Evolutionary conservation across 2,113 vertebrate species (phyloP), one percentile per base, ranked within the genome.

Genomic region (Notarius lentiginosus): DNA sequence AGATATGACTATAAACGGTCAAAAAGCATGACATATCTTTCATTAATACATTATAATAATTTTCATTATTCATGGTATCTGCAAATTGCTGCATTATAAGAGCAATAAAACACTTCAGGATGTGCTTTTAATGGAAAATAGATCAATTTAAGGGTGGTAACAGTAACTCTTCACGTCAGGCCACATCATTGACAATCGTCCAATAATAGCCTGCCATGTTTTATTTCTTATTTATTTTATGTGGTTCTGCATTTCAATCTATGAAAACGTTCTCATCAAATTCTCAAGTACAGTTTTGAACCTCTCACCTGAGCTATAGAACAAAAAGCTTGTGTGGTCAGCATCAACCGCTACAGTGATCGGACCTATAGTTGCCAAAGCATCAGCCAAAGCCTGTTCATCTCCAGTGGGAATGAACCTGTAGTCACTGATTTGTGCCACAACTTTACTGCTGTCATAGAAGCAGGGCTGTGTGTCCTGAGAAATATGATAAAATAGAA

Each of bases 331-430:
- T 65, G 92, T 6, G 41, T 96, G 93, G 84, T 94, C 91, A 4
- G 95, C 94, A 91, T 96, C 95, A 18, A 96, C 24, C 0, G 95
- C 94, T 1, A 96, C 94, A 7, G 95, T 95, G 90, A 96, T 94
- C 41, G 95, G 95, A 6, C 95, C 95, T 10, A 96, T 86, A 0
- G 94, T 92, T 73, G 95, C 93, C 89, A 96, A 92, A 0, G 95
- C 95, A 41, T 95, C 94, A 84, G 95, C 94, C 90, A 96, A 86
- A 2, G 94, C 94, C 87, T 95, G 94, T 75, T 95, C 95, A 73
- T 95, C 93, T 88, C 95, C 94, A 56, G 92, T 90, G 10, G 94
- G 93, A 84, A 95, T 92, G 88, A 95, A 95, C 84, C 90, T 93
- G 87, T 94, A 96, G 72, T 95, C 95, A 68, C 51, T 94, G 85